These are phyloP conservation scores for Solenopsis fugax DNA, from an alignment of 1,140 invertebrate genomes.

Conservation along the genomic window DNA sequence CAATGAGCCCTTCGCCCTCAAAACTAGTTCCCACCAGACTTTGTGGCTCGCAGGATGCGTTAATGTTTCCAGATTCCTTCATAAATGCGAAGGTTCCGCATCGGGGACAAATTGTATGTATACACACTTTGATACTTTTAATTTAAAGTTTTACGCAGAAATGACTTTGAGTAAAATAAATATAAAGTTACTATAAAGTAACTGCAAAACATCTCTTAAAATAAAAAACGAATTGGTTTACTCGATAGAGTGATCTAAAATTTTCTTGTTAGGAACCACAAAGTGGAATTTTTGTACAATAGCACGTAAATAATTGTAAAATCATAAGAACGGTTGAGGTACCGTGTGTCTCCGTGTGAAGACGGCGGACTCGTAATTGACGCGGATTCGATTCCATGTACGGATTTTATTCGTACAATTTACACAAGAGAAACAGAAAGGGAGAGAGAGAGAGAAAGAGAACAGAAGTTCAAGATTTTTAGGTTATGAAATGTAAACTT, in stretches of 20 bases:
- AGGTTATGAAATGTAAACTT: too few relatives aligned
- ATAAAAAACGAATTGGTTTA: neutral
- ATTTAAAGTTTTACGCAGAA: neutral
- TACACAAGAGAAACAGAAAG: too few relatives aligned
- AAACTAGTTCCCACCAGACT: slow-evolving; percentile 22
- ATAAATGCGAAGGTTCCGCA: neutral
- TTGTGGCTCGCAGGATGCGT: neutral
- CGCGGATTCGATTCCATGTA: too few relatives aligned
- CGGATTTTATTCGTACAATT: too few relatives aligned
- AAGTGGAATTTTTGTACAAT: neutral
- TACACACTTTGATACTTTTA: neutral
- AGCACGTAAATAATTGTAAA: slow-evolving; percentile 11
- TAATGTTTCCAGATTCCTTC: slow-evolving; percentile 33
- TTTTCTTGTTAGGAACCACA: neutral
- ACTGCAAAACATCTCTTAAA: slow-evolving; percentile 9
- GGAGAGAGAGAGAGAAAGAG: too few relatives aligned
- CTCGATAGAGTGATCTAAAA: neutral
- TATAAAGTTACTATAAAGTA: neutral
- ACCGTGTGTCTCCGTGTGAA: too few relatives aligned
- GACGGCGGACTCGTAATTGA: too few relatives aligned
- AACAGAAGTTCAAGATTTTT: too few relatives aligned
- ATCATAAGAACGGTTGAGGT: neutral
- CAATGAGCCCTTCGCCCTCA: slow-evolving; percentile 9
- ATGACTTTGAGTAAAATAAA: neutral
- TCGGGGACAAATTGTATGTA: neutral